Evolutionary conservation across 2,113 vertebrate genomes (phyloP).

Genomic region (Plotosus lineatus): DNA sequence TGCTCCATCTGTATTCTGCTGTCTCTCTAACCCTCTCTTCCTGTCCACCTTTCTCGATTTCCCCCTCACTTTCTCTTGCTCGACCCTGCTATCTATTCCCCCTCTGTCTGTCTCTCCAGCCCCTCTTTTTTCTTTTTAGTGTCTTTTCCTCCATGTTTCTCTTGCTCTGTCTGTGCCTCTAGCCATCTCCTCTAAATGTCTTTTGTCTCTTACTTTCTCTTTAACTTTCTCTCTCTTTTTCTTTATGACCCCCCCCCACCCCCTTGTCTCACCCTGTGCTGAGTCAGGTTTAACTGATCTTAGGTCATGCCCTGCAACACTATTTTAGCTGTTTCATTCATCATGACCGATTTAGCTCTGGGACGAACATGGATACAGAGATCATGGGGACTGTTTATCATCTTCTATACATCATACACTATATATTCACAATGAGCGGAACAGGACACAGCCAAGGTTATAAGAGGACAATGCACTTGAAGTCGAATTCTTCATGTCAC

Average conservation of each 20-base stretch:
- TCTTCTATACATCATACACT: neutral
- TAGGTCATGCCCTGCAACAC: constrained; percentile 23
- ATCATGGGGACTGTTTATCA: constrained; percentile 6
- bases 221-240: neutral
- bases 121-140: neutral
- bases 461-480: neutral
- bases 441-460: neutral
- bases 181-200: neutral
- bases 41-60: neutral
- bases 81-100: neutral
- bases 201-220: neutral
- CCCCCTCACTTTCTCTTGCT: neutral
- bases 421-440: neutral
- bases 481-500: too few relatives aligned
- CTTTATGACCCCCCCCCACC: neutral
- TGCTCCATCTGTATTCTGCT: neutral
- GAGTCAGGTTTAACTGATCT: constrained; percentile 33
- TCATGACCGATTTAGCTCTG: constrained; percentile 22
- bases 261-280: constrained; percentile 26
- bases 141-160: neutral
- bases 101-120: neutral
- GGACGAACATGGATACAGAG: neutral
- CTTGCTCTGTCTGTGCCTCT: neutral
- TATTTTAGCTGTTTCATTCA: constrained; percentile 30
- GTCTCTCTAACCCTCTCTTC: neutral